Evolutionary conservation across 2,113 vertebrate species (phyloP).

Genomic region (Electrona antarctica): DNA sequence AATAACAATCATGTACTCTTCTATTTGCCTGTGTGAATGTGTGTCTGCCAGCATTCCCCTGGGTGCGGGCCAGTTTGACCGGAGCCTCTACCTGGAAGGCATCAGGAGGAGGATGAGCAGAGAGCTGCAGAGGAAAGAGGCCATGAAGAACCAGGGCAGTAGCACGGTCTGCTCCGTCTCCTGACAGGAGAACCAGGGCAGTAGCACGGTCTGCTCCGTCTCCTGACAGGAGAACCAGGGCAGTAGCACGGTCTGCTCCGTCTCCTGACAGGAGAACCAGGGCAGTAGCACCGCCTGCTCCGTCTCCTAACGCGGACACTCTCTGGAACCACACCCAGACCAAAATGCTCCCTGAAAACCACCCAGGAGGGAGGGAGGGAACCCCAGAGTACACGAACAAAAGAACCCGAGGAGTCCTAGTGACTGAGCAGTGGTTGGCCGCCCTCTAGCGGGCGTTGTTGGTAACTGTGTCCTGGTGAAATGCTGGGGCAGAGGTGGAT

Average conservation of each 20-base stretch:
- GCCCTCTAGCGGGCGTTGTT: constrained; percentile 28
- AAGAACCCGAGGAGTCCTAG: neutral
- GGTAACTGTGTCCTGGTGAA: constrained; percentile 14
- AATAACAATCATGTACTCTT: neutral
- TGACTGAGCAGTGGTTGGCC: constrained; percentile 15
- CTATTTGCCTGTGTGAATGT: neutral
- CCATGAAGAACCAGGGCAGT: constrained; percentile 83
- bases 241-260: too few relatives aligned
- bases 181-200: too few relatives aligned
- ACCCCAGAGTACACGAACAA: constrained; percentile 31
- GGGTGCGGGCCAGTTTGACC: constrained; percentile 92
- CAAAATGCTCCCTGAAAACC: neutral
- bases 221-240: too few relatives aligned
- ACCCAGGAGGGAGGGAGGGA: constrained; percentile 1
- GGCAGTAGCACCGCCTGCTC: too few relatives aligned
- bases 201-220: too few relatives aligned
- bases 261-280: too few relatives aligned
- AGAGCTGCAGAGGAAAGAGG: constrained; percentile 84
- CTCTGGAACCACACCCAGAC: constrained; percentile 1
- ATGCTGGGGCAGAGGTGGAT: neutral
- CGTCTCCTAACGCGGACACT: constrained; percentile 74
- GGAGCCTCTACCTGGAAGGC: constrained; percentile 89
- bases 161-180: too few relatives aligned
- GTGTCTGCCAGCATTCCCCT: constrained; percentile 86
- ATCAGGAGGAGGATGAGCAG: constrained; percentile 88